phyloP scores from a whole-genome alignment of 2,113 vertebrate genomes.

The Oceanodroma tethys region DNA sequence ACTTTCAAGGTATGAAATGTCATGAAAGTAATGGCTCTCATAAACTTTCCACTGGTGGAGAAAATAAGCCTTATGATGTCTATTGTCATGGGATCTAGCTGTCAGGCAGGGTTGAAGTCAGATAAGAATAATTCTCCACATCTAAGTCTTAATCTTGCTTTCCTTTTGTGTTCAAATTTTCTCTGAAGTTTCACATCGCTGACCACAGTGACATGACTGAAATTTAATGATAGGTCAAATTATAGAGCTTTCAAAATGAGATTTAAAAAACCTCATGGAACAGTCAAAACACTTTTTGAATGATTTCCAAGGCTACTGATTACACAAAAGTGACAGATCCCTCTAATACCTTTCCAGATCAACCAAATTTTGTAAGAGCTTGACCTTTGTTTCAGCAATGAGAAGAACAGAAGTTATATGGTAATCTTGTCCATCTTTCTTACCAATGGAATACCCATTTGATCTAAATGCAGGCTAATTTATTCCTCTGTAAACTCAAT shows the following conservation, averaged over 20 bases:
- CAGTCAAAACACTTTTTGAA: background rate
- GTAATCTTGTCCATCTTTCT: background rate
- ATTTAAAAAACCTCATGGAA: background rate
- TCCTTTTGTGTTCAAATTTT: background rate
- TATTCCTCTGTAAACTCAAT: background rate
- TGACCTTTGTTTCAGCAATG: background rate
- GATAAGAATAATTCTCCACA: background rate
- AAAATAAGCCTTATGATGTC: background rate
- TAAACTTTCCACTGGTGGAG: background rate
- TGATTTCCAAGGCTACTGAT: background rate
- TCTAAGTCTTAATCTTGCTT: background rate
- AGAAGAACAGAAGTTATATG: background rate
- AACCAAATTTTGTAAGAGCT: background rate
- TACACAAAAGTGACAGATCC: background rate
- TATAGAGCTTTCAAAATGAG: background rate
- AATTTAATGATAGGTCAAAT: background rate
- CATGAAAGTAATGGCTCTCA: background rate
- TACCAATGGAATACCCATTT: background rate
- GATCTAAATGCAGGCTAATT: background rate
- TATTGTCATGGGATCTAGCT: background rate
- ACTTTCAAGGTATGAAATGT: background rate
- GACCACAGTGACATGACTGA: background rate
- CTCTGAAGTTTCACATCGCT: background rate
- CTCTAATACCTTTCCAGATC: background rate
- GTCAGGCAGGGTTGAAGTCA: background rate